phyloP scores from a whole-genome alignment of 2,113 vertebrate species.

The Felis chaus region DNA sequence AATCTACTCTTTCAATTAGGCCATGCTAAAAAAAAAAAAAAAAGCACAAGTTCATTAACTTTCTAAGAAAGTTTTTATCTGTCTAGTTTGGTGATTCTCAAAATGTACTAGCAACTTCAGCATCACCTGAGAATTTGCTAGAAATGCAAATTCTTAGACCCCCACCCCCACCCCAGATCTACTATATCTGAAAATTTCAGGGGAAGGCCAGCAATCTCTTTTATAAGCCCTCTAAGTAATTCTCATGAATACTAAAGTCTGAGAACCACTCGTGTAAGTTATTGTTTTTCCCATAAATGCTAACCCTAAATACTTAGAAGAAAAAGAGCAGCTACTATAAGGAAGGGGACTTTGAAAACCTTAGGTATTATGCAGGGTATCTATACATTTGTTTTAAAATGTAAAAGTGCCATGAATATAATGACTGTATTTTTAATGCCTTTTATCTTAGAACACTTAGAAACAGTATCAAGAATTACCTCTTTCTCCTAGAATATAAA shows the following conservation, averaged over 20 bases:
- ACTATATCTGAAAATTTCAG: neutral
- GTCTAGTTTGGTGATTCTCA: neutral
- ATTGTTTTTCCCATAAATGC: neutral
- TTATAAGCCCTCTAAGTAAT: neutral
- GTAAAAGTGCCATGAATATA: neutral
- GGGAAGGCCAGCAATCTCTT: neutral
- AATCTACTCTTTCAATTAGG: neutral
- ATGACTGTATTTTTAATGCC: neutral
- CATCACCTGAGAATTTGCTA: neutral
- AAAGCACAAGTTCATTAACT: neutral
- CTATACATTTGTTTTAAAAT: conserved; percentile 14
- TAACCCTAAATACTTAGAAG: neutral
- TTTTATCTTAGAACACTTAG: neutral
- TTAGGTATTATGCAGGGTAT: neutral
- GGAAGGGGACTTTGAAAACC: neutral
- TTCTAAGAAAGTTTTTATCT: conserved; percentile 1
- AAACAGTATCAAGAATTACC: neutral
- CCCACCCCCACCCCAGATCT: neutral
- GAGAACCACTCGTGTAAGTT: neutral
- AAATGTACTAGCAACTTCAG: neutral
- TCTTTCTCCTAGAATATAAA: conserved; percentile 41
- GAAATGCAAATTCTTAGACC: neutral
- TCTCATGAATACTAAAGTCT: neutral
- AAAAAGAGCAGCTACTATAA: neutral
- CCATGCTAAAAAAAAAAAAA: neutral